These are phyloP conservation scores for Phaonia tiefii DNA, from an alignment of 2,888 invertebrate genomes.

Conservation along the genomic window DNA sequence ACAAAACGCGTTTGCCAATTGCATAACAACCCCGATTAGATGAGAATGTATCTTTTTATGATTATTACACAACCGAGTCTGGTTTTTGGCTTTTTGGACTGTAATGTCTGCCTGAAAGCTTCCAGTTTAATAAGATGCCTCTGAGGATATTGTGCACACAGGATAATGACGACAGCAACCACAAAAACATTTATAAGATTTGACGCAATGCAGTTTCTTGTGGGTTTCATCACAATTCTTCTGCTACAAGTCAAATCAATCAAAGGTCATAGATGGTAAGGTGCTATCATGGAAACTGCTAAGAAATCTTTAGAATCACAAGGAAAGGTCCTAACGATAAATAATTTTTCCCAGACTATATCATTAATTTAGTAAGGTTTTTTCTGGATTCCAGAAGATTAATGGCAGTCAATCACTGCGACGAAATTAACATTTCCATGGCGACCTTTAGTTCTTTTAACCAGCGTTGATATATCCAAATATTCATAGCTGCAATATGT, in stretches of 20 bases:
- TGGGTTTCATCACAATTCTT: constrained; percentile 33
- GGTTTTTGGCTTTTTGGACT: constrained; percentile 25
- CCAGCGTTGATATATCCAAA: too few relatives aligned
- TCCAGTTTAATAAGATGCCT: neutral
- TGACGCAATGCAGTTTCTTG: constrained; percentile 62
- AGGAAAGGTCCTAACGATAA: too few relatives aligned
- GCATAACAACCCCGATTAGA: constrained; percentile 54
- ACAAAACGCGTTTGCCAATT: constrained; percentile 57
- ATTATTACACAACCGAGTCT: constrained; percentile 54
- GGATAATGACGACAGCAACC: constrained; percentile 46
- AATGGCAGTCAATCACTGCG: too few relatives aligned
- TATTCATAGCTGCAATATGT: too few relatives aligned
- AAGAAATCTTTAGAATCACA: neutral
- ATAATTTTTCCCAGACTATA: too few relatives aligned
- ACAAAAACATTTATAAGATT: constrained; percentile 56
- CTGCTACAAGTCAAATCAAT: constrained; percentile 26
- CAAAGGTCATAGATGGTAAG: neutral
- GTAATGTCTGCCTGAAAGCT: neutral
- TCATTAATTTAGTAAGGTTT: too few relatives aligned
- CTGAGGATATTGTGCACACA: neutral
- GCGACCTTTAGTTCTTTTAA: too few relatives aligned
- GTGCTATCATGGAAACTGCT: neutral
- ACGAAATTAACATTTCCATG: too few relatives aligned
- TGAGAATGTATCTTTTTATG: constrained; percentile 54
- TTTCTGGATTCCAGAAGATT: too few relatives aligned